Evolutionary conservation across 2,797 vertebrate species (phyloP), one percentile per base, ranked within the genome.

Genomic region (Clangula hyemalis): DNA sequence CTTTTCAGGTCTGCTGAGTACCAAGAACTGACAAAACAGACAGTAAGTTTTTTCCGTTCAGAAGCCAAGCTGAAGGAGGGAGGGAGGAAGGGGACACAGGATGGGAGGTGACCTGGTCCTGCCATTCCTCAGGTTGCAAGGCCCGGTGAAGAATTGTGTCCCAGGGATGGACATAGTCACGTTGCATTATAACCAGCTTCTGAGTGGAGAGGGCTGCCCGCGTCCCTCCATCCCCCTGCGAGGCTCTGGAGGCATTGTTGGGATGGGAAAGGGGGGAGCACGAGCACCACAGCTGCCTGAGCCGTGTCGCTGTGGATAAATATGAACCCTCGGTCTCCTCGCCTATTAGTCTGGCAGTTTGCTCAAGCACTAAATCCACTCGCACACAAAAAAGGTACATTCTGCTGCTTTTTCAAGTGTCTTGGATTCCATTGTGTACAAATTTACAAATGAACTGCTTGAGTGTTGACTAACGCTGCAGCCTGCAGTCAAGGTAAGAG

Each of bases 381-480:
- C 1, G 9, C 77, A 65, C 81, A 95, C 73, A 84, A 14, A 87
- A 75, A 94, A 53, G 49, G 87, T 86, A 90, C 80, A 64, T 93
- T 96, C 90, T 94, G 86, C 75, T 62, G 82, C 90, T 90, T 92
- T 96, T 80, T 96, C 94, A 86, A 97, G 94, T 95, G 94, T 73
- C 94, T 94, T 75, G 85, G 54, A 84, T 95, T 91, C 83, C 86
- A 88, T 95, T 96, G 92, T 96, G 94, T 95, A 95, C 94, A 89
- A 96, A 97, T 96, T 97, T 96, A 94, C 92, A 95, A 97, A 97
- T 93, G 92, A 96, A 96, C 87, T 95, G 81, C 95, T 94, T 84
- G 87, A 95, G 82, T 96, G 94, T 95, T 96, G 96, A 97, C 96
- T 96, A 97, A 97, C 87, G 87, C 96, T 87, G 88, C 94, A 94